Conservation (phyloP, 1,140 invertebrate genomes). For the Paramacrobiotus metropolitanus region DNA sequence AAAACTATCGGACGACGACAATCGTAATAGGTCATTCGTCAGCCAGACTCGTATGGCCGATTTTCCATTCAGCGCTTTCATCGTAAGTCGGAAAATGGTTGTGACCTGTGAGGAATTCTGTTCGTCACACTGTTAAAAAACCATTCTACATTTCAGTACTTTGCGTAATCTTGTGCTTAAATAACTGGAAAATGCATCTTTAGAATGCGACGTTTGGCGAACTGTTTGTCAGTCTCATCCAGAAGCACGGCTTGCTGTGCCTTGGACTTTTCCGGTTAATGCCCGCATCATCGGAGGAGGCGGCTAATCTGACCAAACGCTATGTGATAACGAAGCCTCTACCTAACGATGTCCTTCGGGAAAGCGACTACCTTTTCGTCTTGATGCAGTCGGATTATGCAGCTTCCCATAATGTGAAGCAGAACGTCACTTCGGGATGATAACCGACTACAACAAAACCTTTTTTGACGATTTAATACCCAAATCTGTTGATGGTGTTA, state of each 20-base stretch:
- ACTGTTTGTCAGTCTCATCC: neutral
- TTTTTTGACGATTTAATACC: no score
- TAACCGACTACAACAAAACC: no score
- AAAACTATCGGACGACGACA: neutral
- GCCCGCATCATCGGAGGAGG: neutral
- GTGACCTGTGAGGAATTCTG: no score
- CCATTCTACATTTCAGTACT: neutral
- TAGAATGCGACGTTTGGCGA: neutral
- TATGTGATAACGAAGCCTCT: neutral
- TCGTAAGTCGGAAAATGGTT: no score
- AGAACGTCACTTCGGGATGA: no score
- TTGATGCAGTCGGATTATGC: neutral
- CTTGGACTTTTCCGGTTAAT: neutral
- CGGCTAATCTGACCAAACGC: neutral
- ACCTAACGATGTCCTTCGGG: neutral
- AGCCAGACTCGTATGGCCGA: no score
- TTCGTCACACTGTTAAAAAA: neutral
- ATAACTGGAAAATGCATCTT: no score
- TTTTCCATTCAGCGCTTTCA: no score
- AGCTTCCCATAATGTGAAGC: neutral
- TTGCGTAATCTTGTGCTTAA: neutral
- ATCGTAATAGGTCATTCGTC: neutral
- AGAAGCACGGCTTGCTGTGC: neutral
- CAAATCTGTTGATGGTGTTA: no score
- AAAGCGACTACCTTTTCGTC: neutral